Conservation (phyloP, 2,113 vertebrate genomes). For the Vulpes vulpes region DNA sequence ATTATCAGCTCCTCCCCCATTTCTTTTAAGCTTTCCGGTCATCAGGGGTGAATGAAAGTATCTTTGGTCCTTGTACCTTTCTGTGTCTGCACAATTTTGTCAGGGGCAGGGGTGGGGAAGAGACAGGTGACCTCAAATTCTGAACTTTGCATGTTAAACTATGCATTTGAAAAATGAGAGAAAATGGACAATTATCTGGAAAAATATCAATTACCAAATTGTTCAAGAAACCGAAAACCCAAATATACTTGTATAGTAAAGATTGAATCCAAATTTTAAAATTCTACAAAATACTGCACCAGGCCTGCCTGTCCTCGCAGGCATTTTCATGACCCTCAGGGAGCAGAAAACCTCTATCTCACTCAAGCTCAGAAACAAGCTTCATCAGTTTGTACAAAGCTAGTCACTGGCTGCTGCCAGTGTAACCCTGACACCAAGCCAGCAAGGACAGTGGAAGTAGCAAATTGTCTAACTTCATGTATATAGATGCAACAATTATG, state of each 20-base stretch:
- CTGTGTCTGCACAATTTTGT: fast-evolving
- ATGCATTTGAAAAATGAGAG: not conserved
- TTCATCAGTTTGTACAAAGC: not conserved
- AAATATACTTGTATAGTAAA: not conserved
- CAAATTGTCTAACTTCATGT: not conserved
- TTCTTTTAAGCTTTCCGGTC: not conserved
- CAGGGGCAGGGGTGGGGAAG: too few relatives aligned
- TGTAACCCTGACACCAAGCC: not conserved
- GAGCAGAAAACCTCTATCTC: not conserved
- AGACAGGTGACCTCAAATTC: not conserved
- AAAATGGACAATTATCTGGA: not conserved
- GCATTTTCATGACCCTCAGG: not conserved
- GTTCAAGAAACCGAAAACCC: not conserved
- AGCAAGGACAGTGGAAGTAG: not conserved
- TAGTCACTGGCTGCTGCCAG: not conserved
- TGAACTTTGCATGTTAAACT: not conserved
- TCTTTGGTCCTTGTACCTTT: not conserved
- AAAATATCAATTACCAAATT: constrained; percentile 22
- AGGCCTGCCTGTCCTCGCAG: not conserved
- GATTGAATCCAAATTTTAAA: not conserved
- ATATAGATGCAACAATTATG: not conserved
- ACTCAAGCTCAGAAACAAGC: constrained; percentile 7
- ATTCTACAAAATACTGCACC: constrained; percentile 10
- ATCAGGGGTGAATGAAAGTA: not conserved
- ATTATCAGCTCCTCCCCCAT: not conserved